Evolutionary conservation across 2,113 vertebrate species (phyloP), one percentile per base, ranked within the genome.

Genomic region (Pan paniscus): DNA sequence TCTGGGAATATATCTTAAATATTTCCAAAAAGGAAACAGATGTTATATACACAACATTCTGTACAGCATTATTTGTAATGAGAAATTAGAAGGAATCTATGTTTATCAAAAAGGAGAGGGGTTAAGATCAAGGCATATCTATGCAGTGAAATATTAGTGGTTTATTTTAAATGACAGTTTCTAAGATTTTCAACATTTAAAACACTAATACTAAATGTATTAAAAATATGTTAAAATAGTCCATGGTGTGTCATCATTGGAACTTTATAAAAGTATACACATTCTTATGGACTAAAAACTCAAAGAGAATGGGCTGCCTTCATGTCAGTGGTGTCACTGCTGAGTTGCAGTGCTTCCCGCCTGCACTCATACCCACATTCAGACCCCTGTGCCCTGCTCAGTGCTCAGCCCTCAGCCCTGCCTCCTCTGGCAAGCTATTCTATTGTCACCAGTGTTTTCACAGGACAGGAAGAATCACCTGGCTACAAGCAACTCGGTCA

Each of bases 181-280:
- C 32, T 76, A 83, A 94, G 46, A 84, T 92, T 97, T 94, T 83
- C 57, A 92, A 52, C 55, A 75, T 97, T 88, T 12, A 81, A 89
- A 70, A 89, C 50, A 25, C 32, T 88, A 93, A n/a, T 46, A 40
- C 75, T 90, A 73, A 76, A 48, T 73, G 40, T 5, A 84, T 64
- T 90, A 96, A 85, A 72, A 22, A 38, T 50, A 40, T 43, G 43
- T 86, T 50, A 50, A 87, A 67, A 68, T 64, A 52, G 82, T 94
- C 1, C 59, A 32, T 22, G 12, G 0, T 50, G 46, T 87, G 25
- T 93, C 32, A 75, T 89, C 43, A 80, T 70, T 89, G 46, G 3
- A 91, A 81, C 20, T 5, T 68, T 7, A 25, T 32, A 59, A 68
- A 79, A 89, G 20, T 48, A 43, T 48, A 75, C 9, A 64, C 61